phyloP scores from a whole-genome alignment of 64 coral and sea anemone species.

The Montipora foliosa region DNA sequence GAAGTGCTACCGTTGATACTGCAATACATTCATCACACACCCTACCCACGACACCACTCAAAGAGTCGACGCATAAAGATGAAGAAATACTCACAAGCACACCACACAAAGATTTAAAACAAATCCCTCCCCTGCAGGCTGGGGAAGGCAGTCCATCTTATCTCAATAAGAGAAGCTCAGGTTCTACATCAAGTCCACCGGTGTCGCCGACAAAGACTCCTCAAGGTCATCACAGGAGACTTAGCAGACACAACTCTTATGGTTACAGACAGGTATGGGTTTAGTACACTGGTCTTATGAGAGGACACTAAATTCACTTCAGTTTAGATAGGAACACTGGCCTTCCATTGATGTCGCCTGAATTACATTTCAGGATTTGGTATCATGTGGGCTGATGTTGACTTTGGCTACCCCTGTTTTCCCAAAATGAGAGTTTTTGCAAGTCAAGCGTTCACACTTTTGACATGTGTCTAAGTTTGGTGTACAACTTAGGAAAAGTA shows the following conservation, averaged over 20 bases:
- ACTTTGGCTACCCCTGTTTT: too few relatives aligned
- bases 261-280: constrained; percentile 81
- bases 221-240: not conserved
- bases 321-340: too few relatives aligned
- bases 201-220: constrained; percentile 72
- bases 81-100: constrained; percentile 35
- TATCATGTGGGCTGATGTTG: too few relatives aligned
- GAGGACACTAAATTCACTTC: too few relatives aligned
- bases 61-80: constrained; percentile 13
- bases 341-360: too few relatives aligned
- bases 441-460: too few relatives aligned
- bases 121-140: not conserved
- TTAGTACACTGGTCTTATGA: not conserved
- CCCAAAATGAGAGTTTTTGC: too few relatives aligned
- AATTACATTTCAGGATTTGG: too few relatives aligned
- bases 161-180: not conserved
- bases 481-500: too few relatives aligned
- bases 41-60: constrained; percentile 67
- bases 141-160: not conserved
- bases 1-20: constrained; percentile 59
- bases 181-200: constrained; percentile 40
- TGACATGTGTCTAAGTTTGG: too few relatives aligned
- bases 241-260: constrained; percentile 62
- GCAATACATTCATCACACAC: constrained; percentile 20
- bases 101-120: constrained; percentile 16